These are phyloP conservation scores for Aphrophora alni DNA, from an alignment of 2,888 invertebrate genomes.

Conservation along the genomic window DNA sequence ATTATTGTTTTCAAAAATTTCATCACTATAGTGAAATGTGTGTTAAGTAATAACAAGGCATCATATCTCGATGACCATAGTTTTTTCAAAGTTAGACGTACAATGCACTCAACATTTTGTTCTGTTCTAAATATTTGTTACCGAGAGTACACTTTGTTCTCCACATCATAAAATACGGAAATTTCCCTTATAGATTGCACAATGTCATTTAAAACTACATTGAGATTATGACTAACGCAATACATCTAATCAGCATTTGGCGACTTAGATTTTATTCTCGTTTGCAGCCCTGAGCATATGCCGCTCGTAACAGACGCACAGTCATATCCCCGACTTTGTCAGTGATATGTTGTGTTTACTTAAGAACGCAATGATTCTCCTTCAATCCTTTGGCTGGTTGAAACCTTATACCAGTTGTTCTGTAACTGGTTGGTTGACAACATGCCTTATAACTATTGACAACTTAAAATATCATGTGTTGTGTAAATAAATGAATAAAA, in stretches of 20 bases:
- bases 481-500: too few relatives aligned
- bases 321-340: conserved; percentile 45
- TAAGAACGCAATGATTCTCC: neutral
- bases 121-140: neutral
- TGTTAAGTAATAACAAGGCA: neutral
- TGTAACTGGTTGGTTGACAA: neutral
- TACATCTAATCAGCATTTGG: conserved; percentile 42
- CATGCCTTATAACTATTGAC: neutral
- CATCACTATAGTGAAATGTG: neutral
- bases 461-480: too few relatives aligned
- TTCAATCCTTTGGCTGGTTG: neutral
- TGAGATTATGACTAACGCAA: conserved; percentile 40
- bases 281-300: conserved; percentile 44
- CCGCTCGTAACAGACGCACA: conserved; percentile 45
- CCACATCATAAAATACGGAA: neutral
- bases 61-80: conserved; percentile 6
- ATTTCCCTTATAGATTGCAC: neutral
- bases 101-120: neutral
- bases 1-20: neutral
- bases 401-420: neutral
- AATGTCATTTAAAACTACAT: conserved; percentile 27
- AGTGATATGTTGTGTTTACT: neutral
- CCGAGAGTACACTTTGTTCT: neutral
- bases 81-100: neutral
- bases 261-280: conserved; percentile 37